Conservation (phyloP, 2,113 vertebrate species). For the Psettodes erumei region DNA sequence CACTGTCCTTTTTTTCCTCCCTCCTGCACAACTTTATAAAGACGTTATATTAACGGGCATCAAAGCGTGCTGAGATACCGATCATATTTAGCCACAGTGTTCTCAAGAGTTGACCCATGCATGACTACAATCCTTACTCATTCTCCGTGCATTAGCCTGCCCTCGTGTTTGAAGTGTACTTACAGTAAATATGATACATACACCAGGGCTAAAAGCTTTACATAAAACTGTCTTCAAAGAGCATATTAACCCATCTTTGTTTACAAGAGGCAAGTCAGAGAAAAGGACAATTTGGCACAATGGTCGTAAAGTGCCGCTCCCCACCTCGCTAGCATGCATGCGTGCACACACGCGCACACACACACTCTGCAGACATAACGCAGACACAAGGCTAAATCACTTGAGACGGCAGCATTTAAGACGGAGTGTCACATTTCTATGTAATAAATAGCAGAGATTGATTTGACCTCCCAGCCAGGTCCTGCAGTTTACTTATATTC, state of each 20-base stretch:
- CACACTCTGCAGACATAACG: slow-evolving; percentile 81
- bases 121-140: slow-evolving; percentile 72
- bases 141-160: slow-evolving; percentile 74
- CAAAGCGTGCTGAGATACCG: slow-evolving; percentile 64
- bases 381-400: slow-evolving; percentile 89
- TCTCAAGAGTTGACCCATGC: slow-evolving; percentile 76
- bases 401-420: slow-evolving; percentile 93
- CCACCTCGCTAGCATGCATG: slow-evolving; percentile 61
- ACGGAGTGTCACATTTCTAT: slow-evolving; percentile 95
- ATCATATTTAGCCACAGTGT: slow-evolving; percentile 75
- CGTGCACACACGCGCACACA: slow-evolving; percentile 50
- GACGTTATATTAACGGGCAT: slow-evolving; percentile 52
- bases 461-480: slow-evolving; percentile 94
- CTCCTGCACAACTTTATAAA: slow-evolving; percentile 54
- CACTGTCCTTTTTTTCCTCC: slow-evolving; percentile 64
- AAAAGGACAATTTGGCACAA: slow-evolving; percentile 85
- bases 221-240: slow-evolving; percentile 87
- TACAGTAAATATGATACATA: slow-evolving; percentile 90
- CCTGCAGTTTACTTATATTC: slow-evolving; percentile 90
- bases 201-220: slow-evolving; percentile 87
- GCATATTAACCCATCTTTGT: slow-evolving; percentile 88
- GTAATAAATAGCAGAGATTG: slow-evolving; percentile 99
- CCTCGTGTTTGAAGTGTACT: slow-evolving; percentile 85
- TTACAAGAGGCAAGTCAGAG: slow-evolving; percentile 84
- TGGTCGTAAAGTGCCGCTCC: slow-evolving; percentile 80